Conservation (phyloP, 2,797 vertebrate species). For the Neoniphon sammara region DNA sequence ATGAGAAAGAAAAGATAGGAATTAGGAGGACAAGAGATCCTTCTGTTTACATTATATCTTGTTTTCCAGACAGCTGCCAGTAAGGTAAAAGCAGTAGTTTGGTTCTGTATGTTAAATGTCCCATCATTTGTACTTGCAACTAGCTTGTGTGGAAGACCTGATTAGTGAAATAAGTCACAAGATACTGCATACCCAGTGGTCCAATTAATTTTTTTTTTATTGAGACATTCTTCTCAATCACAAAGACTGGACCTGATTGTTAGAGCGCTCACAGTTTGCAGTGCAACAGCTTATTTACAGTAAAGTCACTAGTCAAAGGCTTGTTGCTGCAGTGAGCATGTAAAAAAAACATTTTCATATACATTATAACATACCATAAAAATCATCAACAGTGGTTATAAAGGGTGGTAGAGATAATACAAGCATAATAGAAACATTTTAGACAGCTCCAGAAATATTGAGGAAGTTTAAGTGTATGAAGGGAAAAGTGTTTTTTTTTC, state of each 20-base stretch:
- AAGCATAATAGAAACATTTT: constrained; percentile 55
- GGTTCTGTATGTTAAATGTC: neutral
- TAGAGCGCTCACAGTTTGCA: constrained; percentile 65
- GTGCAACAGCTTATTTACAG: constrained; percentile 70
- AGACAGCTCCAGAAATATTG: neutral
- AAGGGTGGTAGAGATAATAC: constrained; percentile 67
- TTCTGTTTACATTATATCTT: no score
- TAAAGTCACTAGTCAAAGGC: constrained; percentile 72
- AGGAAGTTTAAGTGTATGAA: neutral
- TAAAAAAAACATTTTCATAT: constrained; percentile 72
- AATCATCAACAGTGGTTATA: constrained; percentile 80
- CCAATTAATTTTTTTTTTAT: constrained; percentile 68
- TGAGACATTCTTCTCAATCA: constrained; percentile 69
- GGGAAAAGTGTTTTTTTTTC: neutral
- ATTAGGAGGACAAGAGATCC: neutral
- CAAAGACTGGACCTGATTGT: constrained; percentile 73
- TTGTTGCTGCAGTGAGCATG: constrained; percentile 65
- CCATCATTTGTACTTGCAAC: neutral
- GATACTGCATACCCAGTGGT: constrained; percentile 11
- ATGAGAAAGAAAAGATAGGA: neutral
- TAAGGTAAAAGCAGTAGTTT: neutral
- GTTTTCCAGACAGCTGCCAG: neutral
- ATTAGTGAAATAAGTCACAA: neutral
- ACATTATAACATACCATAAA: constrained; percentile 66
- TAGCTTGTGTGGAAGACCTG: neutral